phyloP scores from a whole-genome alignment of 2,797 vertebrate species.

The Chiroxiphia lanceolata region DNA sequence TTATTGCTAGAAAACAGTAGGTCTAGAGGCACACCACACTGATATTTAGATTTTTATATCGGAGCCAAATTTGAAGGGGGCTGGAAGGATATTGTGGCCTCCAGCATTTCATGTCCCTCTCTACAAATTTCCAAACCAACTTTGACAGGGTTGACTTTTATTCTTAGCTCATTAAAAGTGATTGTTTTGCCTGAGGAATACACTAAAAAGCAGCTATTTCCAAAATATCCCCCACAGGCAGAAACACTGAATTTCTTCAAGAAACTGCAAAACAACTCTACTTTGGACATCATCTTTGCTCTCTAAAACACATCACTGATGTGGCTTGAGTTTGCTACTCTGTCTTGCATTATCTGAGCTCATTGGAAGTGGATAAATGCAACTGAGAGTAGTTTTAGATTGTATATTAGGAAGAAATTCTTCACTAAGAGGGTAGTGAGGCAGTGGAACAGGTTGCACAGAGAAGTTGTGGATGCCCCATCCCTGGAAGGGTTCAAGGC shows the following conservation, averaged over 20 bases:
- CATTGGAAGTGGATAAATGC: rapidly evolving
- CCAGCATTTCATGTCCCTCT: not conserved
- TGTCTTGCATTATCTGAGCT: not conserved
- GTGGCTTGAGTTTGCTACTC: not conserved
- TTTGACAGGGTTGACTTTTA: not conserved
- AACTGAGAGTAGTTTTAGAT: not conserved
- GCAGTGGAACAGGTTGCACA: not conserved
- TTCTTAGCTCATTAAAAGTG: not conserved
- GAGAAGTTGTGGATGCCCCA: not conserved
- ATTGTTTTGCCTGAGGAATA: not conserved
- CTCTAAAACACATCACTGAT: not conserved
- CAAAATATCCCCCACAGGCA: not conserved
- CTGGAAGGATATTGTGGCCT: not conserved
- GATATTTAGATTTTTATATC: not conserved
- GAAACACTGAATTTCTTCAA: not conserved
- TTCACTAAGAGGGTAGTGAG: not conserved
- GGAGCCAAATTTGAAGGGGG: not conserved
- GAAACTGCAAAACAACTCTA: not conserved
- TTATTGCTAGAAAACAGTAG: not conserved
- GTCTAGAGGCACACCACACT: not conserved
- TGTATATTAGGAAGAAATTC: not conserved
- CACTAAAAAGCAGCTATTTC: not conserved
- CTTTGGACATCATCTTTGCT: not conserved
- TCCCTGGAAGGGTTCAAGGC: not conserved
- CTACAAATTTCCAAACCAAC: not conserved